Base-by-base conservation (phyloP, 1,140 invertebrate species). In the Pogonognathellus flavescens region DNA sequence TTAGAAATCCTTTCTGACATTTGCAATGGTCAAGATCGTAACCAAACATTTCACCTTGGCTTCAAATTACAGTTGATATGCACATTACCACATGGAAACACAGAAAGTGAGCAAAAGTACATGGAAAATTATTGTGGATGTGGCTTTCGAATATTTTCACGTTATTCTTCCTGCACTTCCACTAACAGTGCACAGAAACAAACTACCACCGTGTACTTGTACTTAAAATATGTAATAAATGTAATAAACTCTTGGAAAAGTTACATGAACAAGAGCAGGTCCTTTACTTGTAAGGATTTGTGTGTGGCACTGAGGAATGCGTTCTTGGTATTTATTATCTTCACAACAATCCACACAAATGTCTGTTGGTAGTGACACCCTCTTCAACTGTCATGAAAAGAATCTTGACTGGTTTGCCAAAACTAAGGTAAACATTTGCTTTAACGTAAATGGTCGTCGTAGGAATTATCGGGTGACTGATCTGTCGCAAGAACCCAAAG, bases 401-500 rank as follows among this genome's bases (percentile, higher is more conserved):
- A 62, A 62, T 62, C 60, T 22, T 20, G 16, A 49, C n/a, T 22
- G 41, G 11, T 18, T n/a, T 31, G 41, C 22, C 8, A 31, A 41
- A 49, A 10, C 18, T 8, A 49, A 49, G 57, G n/a, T 11, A 60
- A 60, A n/a, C n/a, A n/a, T n/a, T n/a, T n/a, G n/a, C n/a, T n/a
- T n/a, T n/a, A n/a, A n/a, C n/a, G n/a, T n/a, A n/a, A n/a, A n/a
- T n/a, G n/a, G n/a, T n/a, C n/a, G n/a, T n/a, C n/a, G 57, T 6
- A 16, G 8, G n/a, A 5, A 72, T 49, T 72, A 72, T 72, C 66
- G n/a, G 25, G n/a, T 41, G 66, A 72, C 66, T 49, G 66, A 72
- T 72, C 66, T 72, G 66, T 72, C 66, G 66, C 66, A 72, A 72
- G 14, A 31, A 72, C 11, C 22, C 31, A 72, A 72, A 72, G 66